phyloP scores from a whole-genome alignment of 2,113 vertebrate species.

The Elanus axillaris region DNA sequence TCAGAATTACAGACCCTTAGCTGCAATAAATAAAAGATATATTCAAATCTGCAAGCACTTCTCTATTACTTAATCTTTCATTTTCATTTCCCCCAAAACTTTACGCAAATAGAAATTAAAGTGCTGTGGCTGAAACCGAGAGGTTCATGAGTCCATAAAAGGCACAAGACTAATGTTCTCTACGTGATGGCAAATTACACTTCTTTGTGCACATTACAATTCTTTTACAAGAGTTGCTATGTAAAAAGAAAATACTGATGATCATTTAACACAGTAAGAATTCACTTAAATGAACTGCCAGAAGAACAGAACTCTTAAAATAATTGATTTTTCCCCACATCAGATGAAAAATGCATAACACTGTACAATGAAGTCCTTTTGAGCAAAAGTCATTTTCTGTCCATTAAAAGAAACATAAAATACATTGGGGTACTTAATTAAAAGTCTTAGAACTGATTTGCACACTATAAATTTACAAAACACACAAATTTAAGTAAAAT shows the following conservation, averaged over 20 bases:
- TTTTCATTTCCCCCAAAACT: slow-evolving; percentile 37
- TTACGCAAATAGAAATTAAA: slow-evolving; percentile 58
- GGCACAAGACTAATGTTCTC: slow-evolving; percentile 64
- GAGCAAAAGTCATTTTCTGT: slow-evolving; percentile 75
- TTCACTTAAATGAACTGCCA: slow-evolving; percentile 76
- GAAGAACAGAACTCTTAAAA: slow-evolving; percentile 72
- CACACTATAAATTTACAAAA: slow-evolving; percentile 62
- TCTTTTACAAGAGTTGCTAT: slow-evolving; percentile 69
- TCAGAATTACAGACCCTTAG: slow-evolving; percentile 22
- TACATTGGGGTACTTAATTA: slow-evolving; percentile 64
- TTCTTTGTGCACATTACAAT: slow-evolving; percentile 57
- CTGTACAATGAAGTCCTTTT: slow-evolving; percentile 64
- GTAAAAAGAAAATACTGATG: slow-evolving; percentile 69
- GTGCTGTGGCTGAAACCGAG: slow-evolving; percentile 11
- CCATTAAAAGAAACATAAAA: slow-evolving; percentile 76
- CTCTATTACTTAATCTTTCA: slow-evolving; percentile 24
- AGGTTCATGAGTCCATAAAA: slow-evolving; percentile 21
- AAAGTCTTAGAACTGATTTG: slow-evolving; percentile 46
- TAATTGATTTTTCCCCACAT: slow-evolving; percentile 74
- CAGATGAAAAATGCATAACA: slow-evolving; percentile 72
- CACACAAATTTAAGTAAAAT: slow-evolving; percentile 38
- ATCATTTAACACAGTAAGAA: slow-evolving; percentile 72
- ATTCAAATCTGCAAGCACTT: background rate
- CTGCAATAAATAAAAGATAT: slow-evolving; percentile 36
- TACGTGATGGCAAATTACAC: slow-evolving; percentile 59